Evolutionary conservation across 1,140 invertebrate genomes (phyloP).

Genomic region (Latrodectus geometricus): DNA sequence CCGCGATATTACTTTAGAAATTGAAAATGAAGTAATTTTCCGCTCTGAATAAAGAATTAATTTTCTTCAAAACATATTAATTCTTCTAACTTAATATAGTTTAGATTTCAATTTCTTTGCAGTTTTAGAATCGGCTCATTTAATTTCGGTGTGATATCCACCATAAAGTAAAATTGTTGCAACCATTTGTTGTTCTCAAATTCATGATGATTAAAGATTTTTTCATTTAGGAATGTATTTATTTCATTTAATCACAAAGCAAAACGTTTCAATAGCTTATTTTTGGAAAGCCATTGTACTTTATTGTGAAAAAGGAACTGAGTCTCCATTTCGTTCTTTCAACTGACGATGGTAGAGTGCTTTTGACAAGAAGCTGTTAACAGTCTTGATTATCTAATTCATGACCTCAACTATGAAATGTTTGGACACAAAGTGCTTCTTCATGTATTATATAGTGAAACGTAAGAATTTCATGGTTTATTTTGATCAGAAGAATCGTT

Average conservation of each 20-base stretch:
- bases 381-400: not conserved
- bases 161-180: slow-evolving; percentile 14
- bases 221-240: too few species aligned
- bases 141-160: slow-evolving; percentile 20
- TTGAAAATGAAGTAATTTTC: too few species aligned
- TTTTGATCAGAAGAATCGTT: too few species aligned
- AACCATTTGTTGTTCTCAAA: not conserved
- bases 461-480: too few species aligned
- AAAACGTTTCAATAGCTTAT: slow-evolving; percentile 13
- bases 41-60: not conserved
- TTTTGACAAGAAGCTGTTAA: slow-evolving; percentile 8
- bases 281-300: slow-evolving; percentile 4
- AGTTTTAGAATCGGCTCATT: slow-evolving; percentile 15
- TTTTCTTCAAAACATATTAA: too few species aligned
- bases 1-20: too few species aligned
- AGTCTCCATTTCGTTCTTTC: slow-evolving; percentile 7
- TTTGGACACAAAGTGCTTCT: slow-evolving; percentile 16
- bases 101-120: not conserved
- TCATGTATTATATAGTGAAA: not conserved
- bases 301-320: not conserved
- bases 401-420: slow-evolving; percentile 8
- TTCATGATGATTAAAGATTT: not conserved
- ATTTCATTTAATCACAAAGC: slow-evolving; percentile 11
- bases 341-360: not conserved
- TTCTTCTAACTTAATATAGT: not conserved